phyloP scores from a whole-genome alignment of 2,797 vertebrate species.

The Hydrolagus colliei region DNA sequence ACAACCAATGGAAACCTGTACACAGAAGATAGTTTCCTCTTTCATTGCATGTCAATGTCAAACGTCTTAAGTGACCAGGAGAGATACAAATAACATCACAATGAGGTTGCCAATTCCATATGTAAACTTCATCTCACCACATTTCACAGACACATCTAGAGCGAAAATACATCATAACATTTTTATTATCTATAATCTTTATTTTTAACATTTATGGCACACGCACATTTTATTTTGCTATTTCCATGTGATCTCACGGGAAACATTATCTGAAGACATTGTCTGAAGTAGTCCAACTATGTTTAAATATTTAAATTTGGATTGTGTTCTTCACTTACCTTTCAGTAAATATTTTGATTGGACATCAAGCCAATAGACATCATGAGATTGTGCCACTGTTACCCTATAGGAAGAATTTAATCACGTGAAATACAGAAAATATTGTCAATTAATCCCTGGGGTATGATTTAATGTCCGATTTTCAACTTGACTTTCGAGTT shows the following conservation, averaged over 20 bases:
- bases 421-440: too few relatives aligned
- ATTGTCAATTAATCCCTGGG: too few relatives aligned
- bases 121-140: not conserved
- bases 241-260: not conserved
- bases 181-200: not conserved
- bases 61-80: not conserved
- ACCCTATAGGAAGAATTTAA: constrained; percentile 41
- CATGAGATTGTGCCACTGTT: constrained; percentile 49
- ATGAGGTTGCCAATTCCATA: not conserved
- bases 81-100: not conserved
- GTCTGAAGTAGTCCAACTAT: not conserved
- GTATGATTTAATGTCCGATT: too few relatives aligned
- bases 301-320: not conserved
- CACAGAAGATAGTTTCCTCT: not conserved
- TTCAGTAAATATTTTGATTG: constrained; percentile 46
- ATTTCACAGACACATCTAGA: not conserved
- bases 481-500: too few relatives aligned
- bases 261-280: not conserved
- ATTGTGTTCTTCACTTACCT: constrained; percentile 33
- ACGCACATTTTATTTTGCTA: not conserved
- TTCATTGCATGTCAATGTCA: not conserved
- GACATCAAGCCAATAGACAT: constrained; percentile 54
- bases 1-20: not conserved
- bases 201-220: not conserved
- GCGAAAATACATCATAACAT: constrained; percentile 1